Percentiles rank a stretch among this genome's conserved stretches.
Evolutionary conservation across 2,113 vertebrate species (phyloP).

Genomic region (Epinephelus cyanopodus): DNA sequence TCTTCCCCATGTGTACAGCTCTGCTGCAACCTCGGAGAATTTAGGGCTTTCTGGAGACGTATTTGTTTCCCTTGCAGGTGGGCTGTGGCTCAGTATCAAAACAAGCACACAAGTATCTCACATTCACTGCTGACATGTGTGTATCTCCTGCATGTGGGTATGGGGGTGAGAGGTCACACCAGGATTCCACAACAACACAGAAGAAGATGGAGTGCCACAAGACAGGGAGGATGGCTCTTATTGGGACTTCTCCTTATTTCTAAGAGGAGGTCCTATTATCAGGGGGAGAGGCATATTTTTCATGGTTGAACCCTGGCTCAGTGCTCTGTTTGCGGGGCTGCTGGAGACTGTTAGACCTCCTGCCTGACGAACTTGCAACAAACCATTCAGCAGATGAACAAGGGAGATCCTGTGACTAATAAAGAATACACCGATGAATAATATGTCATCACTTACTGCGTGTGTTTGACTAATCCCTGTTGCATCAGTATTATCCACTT

Average conservation of each 20-base stretch:
- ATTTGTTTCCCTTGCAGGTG: slow-evolving; percentile 30
- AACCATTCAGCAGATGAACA: slow-evolving; percentile 30
- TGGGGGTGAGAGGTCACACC: slow-evolving; percentile 16
- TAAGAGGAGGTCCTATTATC: slow-evolving; percentile 64
- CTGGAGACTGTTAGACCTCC: slow-evolving; percentile 22
- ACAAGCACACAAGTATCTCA: slow-evolving; percentile 21
- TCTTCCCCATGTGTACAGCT: neutral
- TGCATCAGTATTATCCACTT: slow-evolving; percentile 37
- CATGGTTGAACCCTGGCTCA: slow-evolving; percentile 42
- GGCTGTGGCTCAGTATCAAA: slow-evolving; percentile 25
- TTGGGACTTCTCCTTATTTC: slow-evolving; percentile 23
- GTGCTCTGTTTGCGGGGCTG: slow-evolving; percentile 22
- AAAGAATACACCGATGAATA: slow-evolving; percentile 41
- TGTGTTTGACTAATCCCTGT: slow-evolving; percentile 33
- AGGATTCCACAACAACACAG: slow-evolving; percentile 12
- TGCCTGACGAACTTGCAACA: slow-evolving; percentile 19
- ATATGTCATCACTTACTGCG: slow-evolving; percentile 43
- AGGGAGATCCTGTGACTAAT: slow-evolving; percentile 46
- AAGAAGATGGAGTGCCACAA: slow-evolving; percentile 19
- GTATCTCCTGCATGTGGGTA: neutral
- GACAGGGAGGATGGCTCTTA: neutral
- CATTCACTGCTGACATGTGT: slow-evolving; percentile 27
- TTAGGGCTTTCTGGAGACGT: neutral
- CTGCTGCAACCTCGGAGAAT: neutral
- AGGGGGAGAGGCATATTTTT: slow-evolving; percentile 48